These are phyloP conservation scores for Cheilosia urbana DNA, from an alignment of 2,888 invertebrate species.

Conservation along the genomic window DNA sequence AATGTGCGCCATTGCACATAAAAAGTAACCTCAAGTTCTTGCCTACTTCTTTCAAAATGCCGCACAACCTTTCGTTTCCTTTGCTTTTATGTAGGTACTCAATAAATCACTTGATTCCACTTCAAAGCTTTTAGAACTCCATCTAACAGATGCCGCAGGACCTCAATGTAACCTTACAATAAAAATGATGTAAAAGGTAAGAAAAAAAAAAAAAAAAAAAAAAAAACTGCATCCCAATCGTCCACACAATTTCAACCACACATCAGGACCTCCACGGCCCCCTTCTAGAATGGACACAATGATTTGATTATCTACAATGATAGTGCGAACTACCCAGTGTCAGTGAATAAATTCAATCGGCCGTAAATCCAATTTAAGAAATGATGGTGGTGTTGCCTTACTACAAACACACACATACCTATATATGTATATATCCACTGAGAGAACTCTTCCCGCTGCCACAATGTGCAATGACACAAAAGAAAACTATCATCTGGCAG, in stretches of 20 bases:
- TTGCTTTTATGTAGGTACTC: neutral
- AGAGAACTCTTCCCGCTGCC: slow-evolving; percentile 21
- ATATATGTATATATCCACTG: neutral
- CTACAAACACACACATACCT: neutral
- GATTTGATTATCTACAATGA: slow-evolving; percentile 68
- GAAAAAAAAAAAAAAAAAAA: slow-evolving; percentile 9
- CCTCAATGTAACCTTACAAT: slow-evolving; percentile 12
- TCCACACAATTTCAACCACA: slow-evolving; percentile 50
- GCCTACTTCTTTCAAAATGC: no score
- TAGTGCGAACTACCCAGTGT: slow-evolving; percentile 40
- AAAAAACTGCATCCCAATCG: slow-evolving; percentile 20
- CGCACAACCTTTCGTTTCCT: no score
- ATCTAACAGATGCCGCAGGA: slow-evolving; percentile 36
- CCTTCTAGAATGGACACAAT: slow-evolving; percentile 39
- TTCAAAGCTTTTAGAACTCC: slow-evolving; percentile 30
- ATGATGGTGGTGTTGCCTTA: slow-evolving; percentile 32
- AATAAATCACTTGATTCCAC: slow-evolving; percentile 51
- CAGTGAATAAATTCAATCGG: slow-evolving; percentile 73
- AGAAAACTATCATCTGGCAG: slow-evolving; percentile 75
- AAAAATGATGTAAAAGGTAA: neutral
- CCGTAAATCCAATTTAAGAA: slow-evolving; percentile 73
- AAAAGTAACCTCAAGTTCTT: no score
- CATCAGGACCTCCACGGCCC: neutral
- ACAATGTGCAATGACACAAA: slow-evolving; percentile 73
- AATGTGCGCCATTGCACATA: no score